Evolutionary conservation across 2,888 invertebrate species (phyloP), one percentile per base, ranked within the genome.

Genomic region (Drosophila subsilvestris): DNA sequence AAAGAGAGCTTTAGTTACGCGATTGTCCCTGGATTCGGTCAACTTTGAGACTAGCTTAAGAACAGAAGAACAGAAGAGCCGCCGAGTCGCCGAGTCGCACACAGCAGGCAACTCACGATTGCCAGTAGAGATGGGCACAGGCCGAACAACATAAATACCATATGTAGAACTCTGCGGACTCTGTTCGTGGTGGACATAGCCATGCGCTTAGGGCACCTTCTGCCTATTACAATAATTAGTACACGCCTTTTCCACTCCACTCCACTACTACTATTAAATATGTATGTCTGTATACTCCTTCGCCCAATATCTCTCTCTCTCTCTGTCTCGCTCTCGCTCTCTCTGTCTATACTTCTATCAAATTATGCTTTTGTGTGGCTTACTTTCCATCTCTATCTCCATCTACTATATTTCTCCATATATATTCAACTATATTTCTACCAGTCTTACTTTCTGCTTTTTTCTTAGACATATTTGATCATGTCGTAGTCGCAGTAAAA

Each of bases 401-500:
- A 37, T 37, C 37, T 14, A 37, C 1, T 51, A 48, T 9, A 9
- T 58, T 29, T 50, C 37, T 22, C 3, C 49, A 14, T 27, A 29
- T 47, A 9, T 42, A 29, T 61, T 37, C 50, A 22, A 55, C 17
- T 65, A 49, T 48, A 7, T 67, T 18, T 63, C 44, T 67, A 1
- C 44, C 49, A 51, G 57, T 48, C 51, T 72, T n/a, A 42, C 63
- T 62, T 72, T 55, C 59, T 51, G 43, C 55, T 59, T 73, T 32
- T 22, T 45, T 54, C 42, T 42, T 57, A 49, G 59, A 42, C 29
- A 44, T 69, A 72, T 63, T 69, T 66, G 37, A 47, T 71, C 74
- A 53, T 68, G 58, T 58, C 43, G 68, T 68, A 68, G 68, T 68
- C 47, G 32, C 51, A 63, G 60, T 63, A 60, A 67, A 29, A 62